A percentile compares a stretch with the other conserved stretches of the same genome.
phyloP scores from a whole-genome alignment of 1,140 invertebrate species.

The Euura saliciscinereae region DNA sequence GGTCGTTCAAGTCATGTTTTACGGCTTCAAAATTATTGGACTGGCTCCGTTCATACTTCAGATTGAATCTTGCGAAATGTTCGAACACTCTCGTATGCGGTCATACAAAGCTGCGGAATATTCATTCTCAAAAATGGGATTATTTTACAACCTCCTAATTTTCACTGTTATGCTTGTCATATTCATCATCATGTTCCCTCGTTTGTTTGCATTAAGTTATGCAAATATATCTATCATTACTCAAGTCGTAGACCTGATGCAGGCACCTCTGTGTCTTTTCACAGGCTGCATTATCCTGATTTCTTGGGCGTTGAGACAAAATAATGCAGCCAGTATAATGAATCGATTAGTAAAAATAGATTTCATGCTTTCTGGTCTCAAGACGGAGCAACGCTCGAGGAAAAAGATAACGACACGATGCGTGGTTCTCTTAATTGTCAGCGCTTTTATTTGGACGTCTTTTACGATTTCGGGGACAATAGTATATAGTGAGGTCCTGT shows the following conservation, averaged over 20 bases:
- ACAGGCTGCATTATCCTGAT: constrained; percentile 15
- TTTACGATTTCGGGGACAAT: no score
- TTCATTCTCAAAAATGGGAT: constrained; percentile 14
- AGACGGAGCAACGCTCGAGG: no score
- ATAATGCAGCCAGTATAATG: constrained; percentile 10
- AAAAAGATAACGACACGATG: no score
- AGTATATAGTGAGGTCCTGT: no score
- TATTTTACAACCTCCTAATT: constrained; percentile 23
- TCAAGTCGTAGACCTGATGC: constrained; percentile 9
- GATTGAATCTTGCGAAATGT: neutral
- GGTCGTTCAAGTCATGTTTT: neutral
- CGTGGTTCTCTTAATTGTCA: no score
- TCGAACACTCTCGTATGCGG: neutral
- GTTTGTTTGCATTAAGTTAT: neutral
- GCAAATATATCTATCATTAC: constrained; percentile 8
- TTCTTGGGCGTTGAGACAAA: constrained; percentile 14
- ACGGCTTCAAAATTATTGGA: constrained; percentile 26
- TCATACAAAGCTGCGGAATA: neutral
- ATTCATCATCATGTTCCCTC: neutral
- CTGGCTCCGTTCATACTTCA: constrained; percentile 23
- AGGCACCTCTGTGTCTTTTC: neutral
- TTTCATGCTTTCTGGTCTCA: no score
- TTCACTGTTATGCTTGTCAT: neutral
- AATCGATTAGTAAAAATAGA: constrained; percentile 14
- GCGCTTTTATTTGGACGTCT: no score